Conservation (phyloP, 2,888 invertebrate species). For the Trichogramma evanescens region DNA sequence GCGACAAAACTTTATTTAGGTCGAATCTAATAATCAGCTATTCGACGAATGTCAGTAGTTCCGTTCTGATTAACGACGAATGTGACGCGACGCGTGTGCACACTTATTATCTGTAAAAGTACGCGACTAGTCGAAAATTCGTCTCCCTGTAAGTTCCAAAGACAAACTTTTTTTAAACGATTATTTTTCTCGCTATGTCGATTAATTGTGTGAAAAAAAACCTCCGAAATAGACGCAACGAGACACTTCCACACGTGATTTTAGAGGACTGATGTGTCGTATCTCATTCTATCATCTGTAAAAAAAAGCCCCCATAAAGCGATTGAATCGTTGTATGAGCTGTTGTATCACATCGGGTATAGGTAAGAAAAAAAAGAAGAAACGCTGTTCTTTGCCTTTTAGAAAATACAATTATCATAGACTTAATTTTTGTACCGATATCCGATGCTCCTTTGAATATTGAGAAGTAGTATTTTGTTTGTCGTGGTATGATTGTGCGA, state of each 20-base stretch:
- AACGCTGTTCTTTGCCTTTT: no score
- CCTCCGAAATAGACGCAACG: not conserved
- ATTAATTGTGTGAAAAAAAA: not conserved
- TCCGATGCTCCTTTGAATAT: conserved; percentile 15
- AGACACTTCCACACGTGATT: conserved; percentile 19
- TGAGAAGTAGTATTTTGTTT: conserved; percentile 16
- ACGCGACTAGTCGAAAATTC: no score
- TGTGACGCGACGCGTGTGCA: no score
- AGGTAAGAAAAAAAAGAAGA: not conserved
- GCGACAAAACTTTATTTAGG: no score
- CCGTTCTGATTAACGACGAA: no score
- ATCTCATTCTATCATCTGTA: conserved; percentile 8
- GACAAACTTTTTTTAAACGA: not conserved
- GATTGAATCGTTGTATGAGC: no score
- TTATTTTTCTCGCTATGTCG: no score
- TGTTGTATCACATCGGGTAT: conserved; percentile 11
- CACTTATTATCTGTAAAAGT: no score
- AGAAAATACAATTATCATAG: no score
- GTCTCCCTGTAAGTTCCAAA: conserved; percentile 15
- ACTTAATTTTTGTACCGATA: conserved; percentile 11
- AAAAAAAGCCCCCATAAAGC: not conserved
- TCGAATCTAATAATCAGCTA: no score
- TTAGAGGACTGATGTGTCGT: conserved; percentile 5
- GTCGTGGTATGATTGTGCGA: conserved; percentile 17
- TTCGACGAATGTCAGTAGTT: no score